Evolutionary conservation across 2,888 invertebrate species (phyloP).

Genomic region (Cheilosia vulpina): DNA sequence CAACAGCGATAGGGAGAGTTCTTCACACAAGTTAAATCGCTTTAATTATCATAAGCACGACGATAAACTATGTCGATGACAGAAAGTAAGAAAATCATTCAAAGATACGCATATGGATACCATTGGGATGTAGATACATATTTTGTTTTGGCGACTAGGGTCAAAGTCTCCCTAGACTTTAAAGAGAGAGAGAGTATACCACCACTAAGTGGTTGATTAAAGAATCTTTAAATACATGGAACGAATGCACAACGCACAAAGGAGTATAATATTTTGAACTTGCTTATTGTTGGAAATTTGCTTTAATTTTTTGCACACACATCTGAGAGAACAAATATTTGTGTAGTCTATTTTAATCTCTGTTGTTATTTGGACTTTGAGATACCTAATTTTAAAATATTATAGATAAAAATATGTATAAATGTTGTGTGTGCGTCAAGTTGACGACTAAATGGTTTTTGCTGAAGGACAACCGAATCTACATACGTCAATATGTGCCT

Average conservation of each 20-base stretch:
- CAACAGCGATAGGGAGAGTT: not conserved
- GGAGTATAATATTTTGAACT: too few relatives aligned
- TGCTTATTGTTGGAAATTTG: constrained; percentile 4
- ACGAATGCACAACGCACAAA: too few relatives aligned
- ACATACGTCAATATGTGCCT: not conserved
- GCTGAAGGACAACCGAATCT: not conserved
- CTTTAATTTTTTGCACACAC: constrained; percentile 2
- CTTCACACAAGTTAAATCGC: constrained; percentile 31
- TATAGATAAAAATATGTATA: not conserved
- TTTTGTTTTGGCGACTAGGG: not conserved
- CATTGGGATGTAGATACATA: not conserved
- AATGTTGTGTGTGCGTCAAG: not conserved
- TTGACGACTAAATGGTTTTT: not conserved
- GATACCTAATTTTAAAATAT: not conserved
- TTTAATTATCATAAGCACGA: constrained; percentile 40
- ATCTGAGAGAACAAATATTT: not conserved
- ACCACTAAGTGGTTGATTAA: constrained; percentile 4
- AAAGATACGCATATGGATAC: not conserved
- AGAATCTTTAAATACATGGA: too few relatives aligned
- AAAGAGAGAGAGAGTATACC: constrained; percentile 18
- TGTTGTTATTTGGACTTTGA: not conserved
- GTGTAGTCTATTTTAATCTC: constrained; percentile 8
- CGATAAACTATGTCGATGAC: constrained; percentile 9
- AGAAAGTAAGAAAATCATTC: constrained; percentile 19
- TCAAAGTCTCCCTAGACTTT: not conserved